Evolutionary conservation across 2,888 invertebrate species (phyloP).

Genomic region (Lysandra coridon): DNA sequence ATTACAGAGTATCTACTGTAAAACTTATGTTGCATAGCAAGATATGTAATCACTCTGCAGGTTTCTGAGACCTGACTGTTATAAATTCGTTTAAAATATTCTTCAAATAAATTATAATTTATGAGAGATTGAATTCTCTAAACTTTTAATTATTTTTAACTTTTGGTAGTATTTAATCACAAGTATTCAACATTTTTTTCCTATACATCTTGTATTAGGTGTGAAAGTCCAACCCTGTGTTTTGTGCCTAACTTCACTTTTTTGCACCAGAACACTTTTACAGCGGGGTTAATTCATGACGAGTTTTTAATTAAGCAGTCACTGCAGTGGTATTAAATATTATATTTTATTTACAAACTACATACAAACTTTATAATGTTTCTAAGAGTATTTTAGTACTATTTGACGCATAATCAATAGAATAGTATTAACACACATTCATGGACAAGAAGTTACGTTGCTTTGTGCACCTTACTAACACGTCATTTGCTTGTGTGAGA

Average conservation of each 20-base stretch:
- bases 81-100: too few relatives aligned
- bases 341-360: too few relatives aligned
- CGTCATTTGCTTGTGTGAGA: conserved; percentile 36
- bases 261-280: neutral
- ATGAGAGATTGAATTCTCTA: too few relatives aligned
- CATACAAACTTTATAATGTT: neutral
- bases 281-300: neutral
- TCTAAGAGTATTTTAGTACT: neutral
- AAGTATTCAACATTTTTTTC: too few relatives aligned
- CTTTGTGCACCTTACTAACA: conserved; percentile 72
- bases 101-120: neutral
- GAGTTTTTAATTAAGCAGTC: neutral
- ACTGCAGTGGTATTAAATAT: neutral
- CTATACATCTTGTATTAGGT: too few relatives aligned
- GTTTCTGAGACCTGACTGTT: too few relatives aligned
- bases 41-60: too few relatives aligned
- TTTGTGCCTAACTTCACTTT: neutral
- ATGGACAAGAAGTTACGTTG: conserved; percentile 66
- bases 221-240: neutral
- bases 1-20: too few relatives aligned
- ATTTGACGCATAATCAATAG: neutral
- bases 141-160: too few relatives aligned
- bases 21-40: too few relatives aligned
- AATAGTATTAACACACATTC: conserved; percentile 62
- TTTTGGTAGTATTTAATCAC: too few relatives aligned